Evolutionary conservation across 23 tunicate species (phyloP).

Genomic region (Ascidia mentula): DNA sequence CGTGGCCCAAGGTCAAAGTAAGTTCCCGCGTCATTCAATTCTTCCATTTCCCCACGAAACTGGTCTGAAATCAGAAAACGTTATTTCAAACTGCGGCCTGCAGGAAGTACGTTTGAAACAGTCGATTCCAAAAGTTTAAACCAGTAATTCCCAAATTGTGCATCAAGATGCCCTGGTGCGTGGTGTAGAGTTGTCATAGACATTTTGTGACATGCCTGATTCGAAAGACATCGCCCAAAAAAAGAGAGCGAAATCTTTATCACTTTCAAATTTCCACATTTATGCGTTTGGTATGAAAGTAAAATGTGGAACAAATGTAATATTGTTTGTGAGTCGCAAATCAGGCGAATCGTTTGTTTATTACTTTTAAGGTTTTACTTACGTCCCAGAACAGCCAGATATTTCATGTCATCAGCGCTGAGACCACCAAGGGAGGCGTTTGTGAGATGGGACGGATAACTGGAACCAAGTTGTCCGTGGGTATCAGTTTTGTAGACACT

Average conservation of each 20-base stretch:
- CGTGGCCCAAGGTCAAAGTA: constrained; percentile 76
- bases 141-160: too few relatives aligned
- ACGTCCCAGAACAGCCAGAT: constrained; percentile 40
- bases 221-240: too few relatives aligned
- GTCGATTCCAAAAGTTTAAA: too few relatives aligned
- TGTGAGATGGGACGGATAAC: constrained; percentile 52
- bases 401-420: constrained; percentile 4
- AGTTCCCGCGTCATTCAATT: constrained; percentile 88
- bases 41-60: constrained; percentile 86
- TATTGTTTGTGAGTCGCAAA: not conserved
- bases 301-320: not conserved
- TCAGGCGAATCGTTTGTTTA: too few relatives aligned
- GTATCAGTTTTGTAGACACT: constrained; percentile 18
- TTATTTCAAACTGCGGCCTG: too few relatives aligned
- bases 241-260: too few relatives aligned
- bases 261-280: too few relatives aligned
- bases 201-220: too few relatives aligned
- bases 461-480: constrained; percentile 65
- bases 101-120: too few relatives aligned
- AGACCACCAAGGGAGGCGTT: constrained; percentile 56
- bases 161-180: too few relatives aligned
- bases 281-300: too few relatives aligned
- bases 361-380: not conserved
- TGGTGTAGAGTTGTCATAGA: too few relatives aligned
- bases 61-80: constrained; percentile 9